phyloP scores from a whole-genome alignment of 30 jellyfish, hydroid and myxozoan species.

The Aurelia sp. region DNA sequence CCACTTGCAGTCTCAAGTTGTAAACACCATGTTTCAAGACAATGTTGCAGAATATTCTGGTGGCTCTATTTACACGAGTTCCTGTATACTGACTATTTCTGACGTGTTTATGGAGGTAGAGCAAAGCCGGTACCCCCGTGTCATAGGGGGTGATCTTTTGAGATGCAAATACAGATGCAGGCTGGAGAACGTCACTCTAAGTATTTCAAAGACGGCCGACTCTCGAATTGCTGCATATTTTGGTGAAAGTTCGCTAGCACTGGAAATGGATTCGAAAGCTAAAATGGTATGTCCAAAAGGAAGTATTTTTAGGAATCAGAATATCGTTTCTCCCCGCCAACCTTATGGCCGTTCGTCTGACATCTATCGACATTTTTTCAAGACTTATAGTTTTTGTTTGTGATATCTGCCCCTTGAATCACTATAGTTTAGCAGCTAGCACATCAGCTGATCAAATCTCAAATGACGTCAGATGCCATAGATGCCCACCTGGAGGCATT shows the following conservation, averaged over 20 bases:
- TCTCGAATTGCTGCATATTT: conserved; percentile 1
- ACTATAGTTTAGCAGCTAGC: conserved; percentile 7
- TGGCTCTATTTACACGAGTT: conserved; percentile 1
- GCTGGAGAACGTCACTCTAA: background rate
- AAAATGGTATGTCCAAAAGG: conserved; percentile 27
- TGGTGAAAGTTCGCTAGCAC: conserved; percentile 14
- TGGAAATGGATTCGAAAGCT: background rate
- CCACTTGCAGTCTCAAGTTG: background rate
- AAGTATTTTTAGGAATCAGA: background rate
- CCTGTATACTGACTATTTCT: background rate
- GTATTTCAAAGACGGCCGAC: background rate
- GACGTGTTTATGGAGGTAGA: background rate
- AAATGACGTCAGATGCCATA: background rate
- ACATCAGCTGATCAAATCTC: background rate
- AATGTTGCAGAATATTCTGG: conserved; percentile 32
- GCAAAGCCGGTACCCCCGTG: background rate
- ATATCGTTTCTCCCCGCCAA: no score
- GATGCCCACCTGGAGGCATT: conserved; percentile 11
- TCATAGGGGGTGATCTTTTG: background rate
- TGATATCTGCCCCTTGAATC: conserved; percentile 6
- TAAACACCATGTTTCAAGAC: background rate
- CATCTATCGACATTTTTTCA: no score
- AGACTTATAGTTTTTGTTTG: background rate
- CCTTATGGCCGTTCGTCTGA: no score
- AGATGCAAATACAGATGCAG: conserved; percentile 11